Conservation (phyloP, 2,797 vertebrate genomes). For the Picus viridis region DNA sequence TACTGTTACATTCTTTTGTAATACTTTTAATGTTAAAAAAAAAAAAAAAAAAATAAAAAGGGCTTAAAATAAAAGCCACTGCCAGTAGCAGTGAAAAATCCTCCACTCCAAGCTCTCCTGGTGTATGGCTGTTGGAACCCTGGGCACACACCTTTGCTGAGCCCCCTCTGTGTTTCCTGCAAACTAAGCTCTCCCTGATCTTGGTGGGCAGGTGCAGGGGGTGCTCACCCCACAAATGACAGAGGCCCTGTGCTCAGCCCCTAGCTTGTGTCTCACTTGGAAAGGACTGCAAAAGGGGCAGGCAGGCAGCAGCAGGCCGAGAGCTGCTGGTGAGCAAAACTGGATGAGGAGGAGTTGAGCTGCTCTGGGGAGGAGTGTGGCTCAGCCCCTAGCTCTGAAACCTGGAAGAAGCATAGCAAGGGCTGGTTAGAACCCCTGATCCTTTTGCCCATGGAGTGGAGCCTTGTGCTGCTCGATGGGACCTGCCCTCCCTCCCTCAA, state of each 20-base stretch:
- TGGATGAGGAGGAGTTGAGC: accelerated
- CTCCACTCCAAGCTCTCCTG: not conserved
- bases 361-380: not conserved
- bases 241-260: no score
- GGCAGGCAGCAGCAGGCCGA: not conserved
- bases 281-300: not conserved
- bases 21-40: constrained; percentile 42
- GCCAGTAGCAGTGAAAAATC: constrained; percentile 48
- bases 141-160: not conserved
- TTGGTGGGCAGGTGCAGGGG: not conserved
- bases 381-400: not conserved
- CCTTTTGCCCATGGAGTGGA: accelerated
- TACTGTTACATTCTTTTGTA: constrained; percentile 46
- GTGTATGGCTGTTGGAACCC: not conserved
- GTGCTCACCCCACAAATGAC: not conserved
- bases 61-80: constrained; percentile 65
- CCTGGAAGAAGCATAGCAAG: not conserved
- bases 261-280: not conserved
- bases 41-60: not conserved
- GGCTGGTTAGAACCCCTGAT: not conserved
- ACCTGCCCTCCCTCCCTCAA: not conserved
- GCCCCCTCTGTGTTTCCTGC: not conserved
- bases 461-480: not conserved
- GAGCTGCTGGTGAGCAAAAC: accelerated
- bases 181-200: not conserved